Percentiles rank a stretch among this genome's conserved stretches.
phyloP scores from a whole-genome alignment of 2,113 vertebrate genomes.

The Pseudorectes ferrugineus region DNA sequence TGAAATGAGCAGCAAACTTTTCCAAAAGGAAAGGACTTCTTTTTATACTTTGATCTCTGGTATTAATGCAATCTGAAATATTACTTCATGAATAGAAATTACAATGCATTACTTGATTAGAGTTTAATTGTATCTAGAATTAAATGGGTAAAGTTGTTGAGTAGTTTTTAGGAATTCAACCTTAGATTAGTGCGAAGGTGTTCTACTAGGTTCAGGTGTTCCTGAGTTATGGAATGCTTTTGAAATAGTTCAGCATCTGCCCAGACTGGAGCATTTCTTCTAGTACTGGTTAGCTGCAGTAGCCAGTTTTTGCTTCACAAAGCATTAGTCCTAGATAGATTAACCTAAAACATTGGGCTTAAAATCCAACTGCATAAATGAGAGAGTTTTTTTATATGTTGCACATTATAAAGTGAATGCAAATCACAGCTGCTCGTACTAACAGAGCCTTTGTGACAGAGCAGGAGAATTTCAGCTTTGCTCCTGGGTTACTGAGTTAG shows the following conservation, averaged over 20 bases:
- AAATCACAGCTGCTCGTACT: not conserved
- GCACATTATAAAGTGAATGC: not conserved
- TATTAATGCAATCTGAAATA: not conserved
- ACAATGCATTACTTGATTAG: not conserved
- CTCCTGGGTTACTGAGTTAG: not conserved
- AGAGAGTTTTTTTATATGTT: not conserved
- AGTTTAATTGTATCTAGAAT: not conserved
- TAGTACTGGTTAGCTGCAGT: not conserved
- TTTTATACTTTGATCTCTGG: not conserved
- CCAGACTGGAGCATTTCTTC: not conserved
- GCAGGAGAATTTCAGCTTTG: not conserved
- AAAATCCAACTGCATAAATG: not conserved
- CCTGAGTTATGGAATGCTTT: not conserved
- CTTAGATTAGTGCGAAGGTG: not conserved
- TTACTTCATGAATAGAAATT: not conserved
- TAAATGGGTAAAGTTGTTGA: not conserved
- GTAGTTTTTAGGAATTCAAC: not conserved
- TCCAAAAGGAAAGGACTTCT: not conserved
- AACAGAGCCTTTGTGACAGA: not conserved
- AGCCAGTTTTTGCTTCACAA: not conserved
- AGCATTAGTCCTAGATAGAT: not conserved
- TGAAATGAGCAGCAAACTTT: not conserved
- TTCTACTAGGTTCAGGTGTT: not conserved
- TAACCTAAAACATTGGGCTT: not conserved
- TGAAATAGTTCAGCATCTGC: not conserved